These are phyloP conservation scores for Pycnomerus fuliginosus DNA, from an alignment of 2,888 invertebrate species.

Conservation along the genomic window DNA sequence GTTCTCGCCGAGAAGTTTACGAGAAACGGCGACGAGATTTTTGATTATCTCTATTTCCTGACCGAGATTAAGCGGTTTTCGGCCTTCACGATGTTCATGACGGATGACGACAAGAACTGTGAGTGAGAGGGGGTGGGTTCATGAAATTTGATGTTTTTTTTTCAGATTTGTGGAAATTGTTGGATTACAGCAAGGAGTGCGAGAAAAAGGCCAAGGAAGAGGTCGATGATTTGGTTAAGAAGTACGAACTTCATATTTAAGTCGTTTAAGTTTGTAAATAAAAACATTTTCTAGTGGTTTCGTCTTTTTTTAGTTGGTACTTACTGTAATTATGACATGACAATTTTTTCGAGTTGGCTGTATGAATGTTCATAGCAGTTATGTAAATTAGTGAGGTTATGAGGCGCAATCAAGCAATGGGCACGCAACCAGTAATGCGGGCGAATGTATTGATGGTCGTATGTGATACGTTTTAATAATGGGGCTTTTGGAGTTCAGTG, in stretches of 20 bases:
- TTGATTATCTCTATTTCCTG: conserved; percentile 57
- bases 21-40: conserved; percentile 50
- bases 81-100: conserved; percentile 65
- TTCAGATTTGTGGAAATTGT: conserved; percentile 51
- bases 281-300: too few species aligned
- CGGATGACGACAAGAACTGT: conserved; percentile 61
- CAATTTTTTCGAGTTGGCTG: too few species aligned
- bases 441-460: too few species aligned
- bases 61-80: conserved; percentile 64
- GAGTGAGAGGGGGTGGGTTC: conserved; percentile 26
- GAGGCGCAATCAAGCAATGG: too few species aligned
- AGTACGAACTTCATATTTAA: conserved; percentile 48
- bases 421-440: too few species aligned
- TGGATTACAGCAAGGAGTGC: conserved; percentile 44
- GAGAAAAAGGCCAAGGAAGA: conserved; percentile 41
- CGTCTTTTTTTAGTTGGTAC: too few species aligned
- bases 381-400: too few species aligned
- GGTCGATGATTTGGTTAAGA: conserved; percentile 42
- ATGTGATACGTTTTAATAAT: too few species aligned
- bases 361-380: too few species aligned
- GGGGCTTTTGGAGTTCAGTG: too few species aligned
- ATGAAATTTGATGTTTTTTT: conserved; percentile 12
- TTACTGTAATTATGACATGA: too few species aligned
- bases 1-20: conserved; percentile 55
- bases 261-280: too few species aligned